Evolutionary conservation across 2,888 invertebrate genomes (phyloP).

Genomic region (Salpingus planirostris): DNA sequence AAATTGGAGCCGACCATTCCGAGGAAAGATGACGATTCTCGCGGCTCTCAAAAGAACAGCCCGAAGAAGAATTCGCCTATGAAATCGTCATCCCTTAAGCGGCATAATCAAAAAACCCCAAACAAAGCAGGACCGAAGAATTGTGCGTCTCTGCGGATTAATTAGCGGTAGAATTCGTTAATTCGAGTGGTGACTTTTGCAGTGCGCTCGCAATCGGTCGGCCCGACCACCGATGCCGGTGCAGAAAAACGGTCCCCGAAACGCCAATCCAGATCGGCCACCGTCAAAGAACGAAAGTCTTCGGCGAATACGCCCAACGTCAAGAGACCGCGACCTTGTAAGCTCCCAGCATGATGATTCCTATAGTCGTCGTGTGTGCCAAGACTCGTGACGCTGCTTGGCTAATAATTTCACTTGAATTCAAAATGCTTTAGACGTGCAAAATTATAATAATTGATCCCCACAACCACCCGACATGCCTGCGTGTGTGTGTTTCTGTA

Average conservation of each 20-base stretch:
- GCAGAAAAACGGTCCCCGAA: slow-evolving; percentile 67
- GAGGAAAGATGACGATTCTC: slow-evolving; percentile 47
- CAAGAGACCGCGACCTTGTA: slow-evolving; percentile 62
- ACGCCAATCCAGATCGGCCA: slow-evolving; percentile 61
- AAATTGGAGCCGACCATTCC: slow-evolving; percentile 61
- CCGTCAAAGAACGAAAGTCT: slow-evolving; percentile 57
- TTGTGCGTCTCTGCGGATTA: slow-evolving; percentile 31
- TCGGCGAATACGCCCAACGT: slow-evolving; percentile 49
- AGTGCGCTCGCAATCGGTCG: slow-evolving; percentile 64
- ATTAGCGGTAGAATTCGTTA: slow-evolving; percentile 1
- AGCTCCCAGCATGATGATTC: slow-evolving; percentile 38
- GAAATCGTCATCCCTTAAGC: slow-evolving; percentile 48
- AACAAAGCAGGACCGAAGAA: slow-evolving; percentile 48
- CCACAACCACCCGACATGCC: no score
- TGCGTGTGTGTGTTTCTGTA: slow-evolving; percentile 24
- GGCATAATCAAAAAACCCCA: slow-evolving; percentile 42
- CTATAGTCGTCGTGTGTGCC: slow-evolving; percentile 38
- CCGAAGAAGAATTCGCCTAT: slow-evolving; percentile 50
- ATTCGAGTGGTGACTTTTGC: slow-evolving; percentile 22
- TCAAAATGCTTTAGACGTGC: slow-evolving; percentile 18
- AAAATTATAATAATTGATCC: no score
- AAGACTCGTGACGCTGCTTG: slow-evolving; percentile 39
- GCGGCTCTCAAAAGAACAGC: slow-evolving; percentile 41
- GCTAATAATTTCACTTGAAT: slow-evolving; percentile 20
- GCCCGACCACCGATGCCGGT: slow-evolving; percentile 46